phyloP scores from a whole-genome alignment of 92 coral and sea anemone genomes.

The Virgularia gustaviana region DNA sequence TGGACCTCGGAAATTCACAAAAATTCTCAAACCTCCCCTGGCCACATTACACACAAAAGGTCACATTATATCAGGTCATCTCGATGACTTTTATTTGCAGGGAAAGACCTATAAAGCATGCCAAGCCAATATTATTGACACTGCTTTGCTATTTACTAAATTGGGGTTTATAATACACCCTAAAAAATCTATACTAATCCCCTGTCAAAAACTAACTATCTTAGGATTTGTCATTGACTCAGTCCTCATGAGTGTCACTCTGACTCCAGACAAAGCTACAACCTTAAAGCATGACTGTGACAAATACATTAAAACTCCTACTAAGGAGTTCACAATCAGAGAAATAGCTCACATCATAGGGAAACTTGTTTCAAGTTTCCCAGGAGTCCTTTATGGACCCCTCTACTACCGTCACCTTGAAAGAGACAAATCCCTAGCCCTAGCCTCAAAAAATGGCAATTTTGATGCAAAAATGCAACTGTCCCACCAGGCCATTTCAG shows the following conservation, averaged over 20 bases:
- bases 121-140: constrained; percentile 4
- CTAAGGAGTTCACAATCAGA: constrained; percentile 1
- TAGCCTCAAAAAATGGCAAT: constrained; percentile 31
- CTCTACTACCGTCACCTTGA: constrained; percentile 44
- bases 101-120: constrained; percentile 7
- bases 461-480: constrained; percentile 39
- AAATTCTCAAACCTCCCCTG: constrained; percentile 1
- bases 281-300: neutral
- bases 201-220: neutral
- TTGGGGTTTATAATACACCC: constrained; percentile 17
- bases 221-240: neutral
- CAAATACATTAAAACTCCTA: neutral
- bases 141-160: neutral
- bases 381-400: constrained; percentile 34
- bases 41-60: constrained; percentile 4
- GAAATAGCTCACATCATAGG: constrained; percentile 45
- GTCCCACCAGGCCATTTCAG: constrained; percentile 23
- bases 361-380: constrained; percentile 45
- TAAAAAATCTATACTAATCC: neutral
- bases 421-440: constrained; percentile 41
- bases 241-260: neutral
- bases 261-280: neutral
- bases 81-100: constrained; percentile 20
- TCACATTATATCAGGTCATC: constrained; percentile 6
- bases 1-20: constrained; percentile 12